A percentile compares a stretch with the other conserved stretches of the same genome.
Conservation (phyloP, 2,797 vertebrate species). For the Australoheros facetus region DNA sequence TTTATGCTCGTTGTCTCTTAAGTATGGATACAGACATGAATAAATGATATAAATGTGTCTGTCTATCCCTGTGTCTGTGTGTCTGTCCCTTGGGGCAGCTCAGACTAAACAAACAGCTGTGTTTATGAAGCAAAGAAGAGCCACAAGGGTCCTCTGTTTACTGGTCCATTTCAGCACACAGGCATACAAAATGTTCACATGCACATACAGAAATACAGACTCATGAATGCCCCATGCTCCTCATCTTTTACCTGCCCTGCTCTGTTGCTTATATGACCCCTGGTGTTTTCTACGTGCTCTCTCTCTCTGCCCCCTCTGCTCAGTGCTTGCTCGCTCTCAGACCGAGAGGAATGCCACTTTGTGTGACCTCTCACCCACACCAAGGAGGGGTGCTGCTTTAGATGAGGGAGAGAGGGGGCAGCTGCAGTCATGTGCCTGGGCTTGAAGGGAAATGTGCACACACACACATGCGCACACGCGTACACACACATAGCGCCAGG, state of each 20-base stretch:
- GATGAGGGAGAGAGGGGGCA: conserved; percentile 63
- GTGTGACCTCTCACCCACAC: conserved; percentile 84
- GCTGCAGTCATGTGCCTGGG: conserved; percentile 75
- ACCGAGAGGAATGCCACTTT: conserved; percentile 84
- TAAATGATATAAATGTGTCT: conserved; percentile 73
- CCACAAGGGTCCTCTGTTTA: conserved; percentile 73
- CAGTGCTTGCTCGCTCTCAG: conserved; percentile 61
- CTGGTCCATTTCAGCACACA: conserved; percentile 70
- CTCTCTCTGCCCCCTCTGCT: conserved; percentile 31
- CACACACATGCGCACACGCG: neutral
- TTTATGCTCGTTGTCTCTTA: conserved; percentile 58
- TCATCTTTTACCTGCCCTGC: conserved; percentile 69
- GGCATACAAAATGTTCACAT: conserved; percentile 13
- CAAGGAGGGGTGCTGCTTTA: conserved; percentile 67
- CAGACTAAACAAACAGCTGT: conserved; percentile 80
- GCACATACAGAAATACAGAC: conserved; percentile 12
- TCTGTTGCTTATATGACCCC: conserved; percentile 57
- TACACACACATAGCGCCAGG: conserved; percentile 15
- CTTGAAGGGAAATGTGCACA: conserved; percentile 51
- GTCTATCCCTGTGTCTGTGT: conserved; percentile 71
- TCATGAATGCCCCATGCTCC: conserved; percentile 42
- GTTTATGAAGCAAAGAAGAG: conserved; percentile 73
- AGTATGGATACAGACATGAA: conserved; percentile 67
- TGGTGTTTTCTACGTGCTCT: conserved; percentile 49
- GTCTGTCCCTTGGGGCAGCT: conserved; percentile 67